A percentile compares a stretch with the other conserved stretches of the same genome.
phyloP scores from a whole-genome alignment of 2,888 invertebrate species.

The Cerastis leucographa region DNA sequence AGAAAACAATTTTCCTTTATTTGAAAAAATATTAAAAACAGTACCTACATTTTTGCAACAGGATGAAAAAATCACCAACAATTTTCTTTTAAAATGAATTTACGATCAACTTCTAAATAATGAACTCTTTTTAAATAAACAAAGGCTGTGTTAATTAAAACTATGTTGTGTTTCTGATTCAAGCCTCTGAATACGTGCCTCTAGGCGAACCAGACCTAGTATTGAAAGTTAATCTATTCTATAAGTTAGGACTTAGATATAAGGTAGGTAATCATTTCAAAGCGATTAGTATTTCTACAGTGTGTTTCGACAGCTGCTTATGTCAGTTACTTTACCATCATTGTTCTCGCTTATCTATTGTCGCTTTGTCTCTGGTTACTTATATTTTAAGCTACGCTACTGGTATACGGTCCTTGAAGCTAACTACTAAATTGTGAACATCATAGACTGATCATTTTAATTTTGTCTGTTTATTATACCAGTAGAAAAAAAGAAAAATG shows the following conservation, averaged over 20 bases:
- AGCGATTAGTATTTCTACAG: no score
- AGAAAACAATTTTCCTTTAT: background rate
- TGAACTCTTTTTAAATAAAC: background rate
- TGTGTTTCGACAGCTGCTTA: background rate
- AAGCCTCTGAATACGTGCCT: background rate
- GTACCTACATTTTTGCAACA: background rate
- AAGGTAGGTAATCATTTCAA: background rate
- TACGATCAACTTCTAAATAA: background rate
- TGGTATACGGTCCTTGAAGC: background rate
- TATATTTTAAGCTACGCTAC: background rate
- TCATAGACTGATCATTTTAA: background rate
- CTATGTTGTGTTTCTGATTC: background rate
- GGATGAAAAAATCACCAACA: background rate
- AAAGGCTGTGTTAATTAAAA: constrained; percentile 26
- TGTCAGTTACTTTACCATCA: background rate
- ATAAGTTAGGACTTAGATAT: background rate
- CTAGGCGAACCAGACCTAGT: background rate
- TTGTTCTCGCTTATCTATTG: background rate
- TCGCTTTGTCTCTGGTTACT: background rate
- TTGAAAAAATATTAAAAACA: background rate
- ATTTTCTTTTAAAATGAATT: background rate
- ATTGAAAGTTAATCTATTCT: background rate
- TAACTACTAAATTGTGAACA: background rate
- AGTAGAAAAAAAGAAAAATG: background rate
- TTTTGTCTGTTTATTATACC: no score